A percentile compares a stretch with the other conserved stretches of the same genome.
Evolutionary conservation across 2,888 invertebrate genomes (phyloP).

Genomic region (Drosophila suboccidentalis): DNA sequence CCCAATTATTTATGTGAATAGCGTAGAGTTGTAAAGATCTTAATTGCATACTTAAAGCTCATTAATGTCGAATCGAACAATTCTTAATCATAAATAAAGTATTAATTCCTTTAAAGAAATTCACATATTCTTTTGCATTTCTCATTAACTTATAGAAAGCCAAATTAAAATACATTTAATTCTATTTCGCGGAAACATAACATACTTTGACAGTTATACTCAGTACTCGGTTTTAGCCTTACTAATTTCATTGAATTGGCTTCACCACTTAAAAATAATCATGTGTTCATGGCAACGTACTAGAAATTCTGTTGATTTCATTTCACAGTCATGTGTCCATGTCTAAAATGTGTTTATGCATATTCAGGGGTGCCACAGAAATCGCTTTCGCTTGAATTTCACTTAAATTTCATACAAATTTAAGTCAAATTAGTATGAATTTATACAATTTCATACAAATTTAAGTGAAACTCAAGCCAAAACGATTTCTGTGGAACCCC

Average conservation of each 20-base stretch:
- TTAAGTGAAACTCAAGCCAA: too few species aligned
- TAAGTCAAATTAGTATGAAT: too few species aligned
- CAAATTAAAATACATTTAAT: too few species aligned
- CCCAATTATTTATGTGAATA: conserved; percentile 19
- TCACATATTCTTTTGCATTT: background rate
- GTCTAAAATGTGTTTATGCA: background rate
- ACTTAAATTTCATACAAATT: too few species aligned
- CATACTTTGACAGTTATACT: background rate
- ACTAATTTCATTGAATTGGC: conserved; percentile 1
- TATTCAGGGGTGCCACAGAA: too few species aligned
- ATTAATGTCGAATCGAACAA: conserved; percentile 2
- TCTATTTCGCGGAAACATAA: too few species aligned
- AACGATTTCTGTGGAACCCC: too few species aligned
- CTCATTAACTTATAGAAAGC: background rate
- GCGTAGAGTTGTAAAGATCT: conserved; percentile 16
- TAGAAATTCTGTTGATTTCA: background rate
- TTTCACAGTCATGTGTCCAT: background rate
- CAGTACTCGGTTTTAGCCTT: background rate
- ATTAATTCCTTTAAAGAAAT: background rate
- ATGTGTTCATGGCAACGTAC: conserved; percentile 5
- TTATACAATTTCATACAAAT: too few species aligned
- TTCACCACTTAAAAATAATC: background rate
- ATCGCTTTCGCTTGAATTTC: too few species aligned
- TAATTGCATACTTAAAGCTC: conserved; percentile 23
- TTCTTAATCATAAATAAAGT: background rate